Base-by-base conservation (phyloP, 1,140 invertebrate genomes). In the Nasonia longicornis region DNA sequence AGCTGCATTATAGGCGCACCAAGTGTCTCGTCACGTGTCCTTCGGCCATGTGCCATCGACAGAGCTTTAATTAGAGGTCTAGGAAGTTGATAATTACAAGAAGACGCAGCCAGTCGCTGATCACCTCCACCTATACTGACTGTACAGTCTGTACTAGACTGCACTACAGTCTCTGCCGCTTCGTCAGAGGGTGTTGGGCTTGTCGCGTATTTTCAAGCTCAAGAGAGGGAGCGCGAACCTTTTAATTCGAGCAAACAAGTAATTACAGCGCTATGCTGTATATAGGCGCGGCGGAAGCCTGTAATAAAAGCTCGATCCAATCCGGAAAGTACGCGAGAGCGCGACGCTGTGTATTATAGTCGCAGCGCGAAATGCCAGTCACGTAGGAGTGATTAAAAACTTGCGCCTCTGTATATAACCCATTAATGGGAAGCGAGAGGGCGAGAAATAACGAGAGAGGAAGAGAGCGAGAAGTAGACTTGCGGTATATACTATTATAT, bases 361-460 rank as follows among this genome's bases (percentile, higher is more conserved):
- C 2, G 52, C 52, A 38, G 76, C 77, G 69, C 31, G 58, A 79
- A 73, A 79, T 73, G 78, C 78, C 78, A 72, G 70, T 79, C 78
- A 79, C 78, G 78, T 79, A 71, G 70, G 1, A 79, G 78, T 79
- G 70, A 79, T 79, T 79, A 79, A 79, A 79, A 79, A 79, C 70
- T 79, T 79, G 69, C 69, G 38, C 69, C 77, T 78, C 76, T 29
- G 45, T 42, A 67, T 77, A 66, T 78, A 78, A 70, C 66, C 69
- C 67, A 79, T 79, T 79, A 79, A 72, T 31, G 48, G 63, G 52
- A 75, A 63, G 45, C n/a, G 42, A 52, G 38, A 20, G 52, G 20
- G 52, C 6, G 52, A n/a, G 16, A 58, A 58, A 58, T 20, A 20
- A 58, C 16, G 20, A 14, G 48, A 52, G 16, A 52, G 14, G 16